Conservation (phyloP, 2,113 vertebrate genomes). For the Columbina picui region DNA sequence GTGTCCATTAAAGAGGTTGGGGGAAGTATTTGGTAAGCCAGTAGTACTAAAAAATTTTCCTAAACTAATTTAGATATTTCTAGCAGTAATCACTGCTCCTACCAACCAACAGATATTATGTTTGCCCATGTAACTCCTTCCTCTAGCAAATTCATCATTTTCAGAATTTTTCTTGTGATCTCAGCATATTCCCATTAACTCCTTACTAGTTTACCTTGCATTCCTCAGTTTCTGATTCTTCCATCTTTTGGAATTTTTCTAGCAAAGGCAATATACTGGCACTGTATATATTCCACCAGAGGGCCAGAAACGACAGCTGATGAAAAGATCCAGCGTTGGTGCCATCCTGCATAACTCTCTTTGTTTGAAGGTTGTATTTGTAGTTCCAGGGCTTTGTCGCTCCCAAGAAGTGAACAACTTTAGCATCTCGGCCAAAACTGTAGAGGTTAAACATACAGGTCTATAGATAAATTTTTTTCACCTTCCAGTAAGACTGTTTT, state of each 20-base stretch:
- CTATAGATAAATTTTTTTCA: not conserved
- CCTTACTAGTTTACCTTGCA: constrained; percentile 36
- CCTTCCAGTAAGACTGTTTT: not conserved
- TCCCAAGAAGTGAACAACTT: constrained; percentile 90
- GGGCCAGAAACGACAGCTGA: constrained; percentile 71
- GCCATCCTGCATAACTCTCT: constrained; percentile 19
- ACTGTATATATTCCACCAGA: constrained; percentile 85
- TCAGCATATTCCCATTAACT: not conserved
- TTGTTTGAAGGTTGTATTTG: constrained; percentile 64
- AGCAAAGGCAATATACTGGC: constrained; percentile 45
- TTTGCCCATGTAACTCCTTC: not conserved
- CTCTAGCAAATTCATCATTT: not conserved
- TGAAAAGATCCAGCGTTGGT: not conserved
- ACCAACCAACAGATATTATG: not conserved
- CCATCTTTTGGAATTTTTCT: not conserved
- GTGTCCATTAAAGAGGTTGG: not conserved
- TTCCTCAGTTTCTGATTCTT: not conserved
- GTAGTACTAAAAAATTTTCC: not conserved
- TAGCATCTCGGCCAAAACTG: constrained; percentile 85
- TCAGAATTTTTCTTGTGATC: not conserved
- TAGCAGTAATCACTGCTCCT: not conserved
- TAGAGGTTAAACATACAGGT: not conserved
- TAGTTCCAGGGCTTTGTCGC: constrained; percentile 84
- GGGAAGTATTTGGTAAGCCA: not conserved
- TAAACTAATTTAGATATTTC: not conserved